phyloP scores from a whole-genome alignment of 2,888 invertebrate genomes.

The Dryomyza anilis region DNA sequence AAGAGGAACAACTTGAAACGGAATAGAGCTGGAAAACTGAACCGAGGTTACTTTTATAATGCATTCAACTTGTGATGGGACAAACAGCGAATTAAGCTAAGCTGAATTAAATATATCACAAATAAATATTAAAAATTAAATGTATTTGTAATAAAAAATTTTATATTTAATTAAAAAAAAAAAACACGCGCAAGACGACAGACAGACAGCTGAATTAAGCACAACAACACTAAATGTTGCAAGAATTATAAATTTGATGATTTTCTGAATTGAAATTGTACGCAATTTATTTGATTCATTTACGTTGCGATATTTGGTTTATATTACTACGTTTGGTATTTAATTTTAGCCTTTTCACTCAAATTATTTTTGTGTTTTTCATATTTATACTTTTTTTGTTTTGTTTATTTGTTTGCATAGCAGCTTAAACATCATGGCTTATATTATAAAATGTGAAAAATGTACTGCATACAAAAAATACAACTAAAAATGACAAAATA shows the following conservation, averaged over 20 bases:
- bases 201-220: not conserved
- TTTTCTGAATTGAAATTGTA: no score
- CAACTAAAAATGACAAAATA: not conserved
- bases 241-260: not conserved
- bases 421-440: conserved; percentile 17
- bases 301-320: conserved; percentile 23
- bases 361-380: conserved; percentile 16
- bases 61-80: no score
- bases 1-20: no score
- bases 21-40: no score
- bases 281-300: no score
- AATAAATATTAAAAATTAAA: not conserved
- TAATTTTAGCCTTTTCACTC: conserved; percentile 7
- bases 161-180: not conserved
- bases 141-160: not conserved
- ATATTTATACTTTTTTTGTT: no score
- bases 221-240: not conserved
- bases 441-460: not conserved
- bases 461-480: not conserved
- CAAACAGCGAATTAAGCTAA: no score
- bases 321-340: conserved; percentile 24
- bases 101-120: not conserved
- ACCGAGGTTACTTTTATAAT: no score
- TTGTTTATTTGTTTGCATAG: conserved; percentile 19
- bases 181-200: conserved; percentile 4